Percentiles rank a stretch among this genome's conserved stretches.
These are phyloP conservation scores for Melanotaenia parkinsoni DNA, from an alignment of 2,797 vertebrate species.

Conservation along the genomic window DNA sequence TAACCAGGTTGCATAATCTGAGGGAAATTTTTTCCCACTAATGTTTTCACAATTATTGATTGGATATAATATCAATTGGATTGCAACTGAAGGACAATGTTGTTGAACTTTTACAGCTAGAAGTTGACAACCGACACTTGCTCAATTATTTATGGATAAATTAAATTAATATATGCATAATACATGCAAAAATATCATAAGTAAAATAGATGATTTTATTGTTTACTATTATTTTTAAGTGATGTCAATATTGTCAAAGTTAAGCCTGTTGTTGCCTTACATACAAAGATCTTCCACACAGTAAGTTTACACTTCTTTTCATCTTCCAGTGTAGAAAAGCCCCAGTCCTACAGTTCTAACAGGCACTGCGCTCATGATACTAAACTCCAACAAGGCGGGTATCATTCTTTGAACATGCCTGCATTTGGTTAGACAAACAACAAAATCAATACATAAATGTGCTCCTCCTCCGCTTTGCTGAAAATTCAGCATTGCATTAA, in stretches of 20 bases:
- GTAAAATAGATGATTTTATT: not conserved
- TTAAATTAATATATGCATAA: not conserved
- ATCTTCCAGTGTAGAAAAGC: not conserved
- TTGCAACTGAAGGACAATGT: not conserved
- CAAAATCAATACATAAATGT: constrained; percentile 6
- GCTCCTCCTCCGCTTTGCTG: not conserved
- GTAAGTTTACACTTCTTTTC: not conserved
- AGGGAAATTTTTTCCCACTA: not conserved
- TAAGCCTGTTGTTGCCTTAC: not conserved
- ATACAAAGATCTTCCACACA: not conserved
- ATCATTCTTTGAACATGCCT: not conserved
- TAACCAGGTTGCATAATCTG: not conserved
- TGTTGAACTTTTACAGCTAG: not conserved
- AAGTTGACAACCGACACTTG: not conserved
- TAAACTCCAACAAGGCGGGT: constrained; percentile 4
- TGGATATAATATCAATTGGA: not conserved
- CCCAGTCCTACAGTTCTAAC: not conserved
- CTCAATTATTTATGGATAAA: not conserved
- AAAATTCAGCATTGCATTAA: constrained; percentile 5
- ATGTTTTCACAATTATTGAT: not conserved
- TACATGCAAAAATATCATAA: not conserved
- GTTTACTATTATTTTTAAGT: not conserved
- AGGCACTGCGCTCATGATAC: not conserved
- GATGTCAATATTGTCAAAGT: not conserved
- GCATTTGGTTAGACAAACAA: constrained; percentile 10